Evolutionary conservation across 1,140 invertebrate genomes (phyloP), one percentile per base, ranked within the genome.

Genomic region (Sweltsa coloradensis): DNA sequence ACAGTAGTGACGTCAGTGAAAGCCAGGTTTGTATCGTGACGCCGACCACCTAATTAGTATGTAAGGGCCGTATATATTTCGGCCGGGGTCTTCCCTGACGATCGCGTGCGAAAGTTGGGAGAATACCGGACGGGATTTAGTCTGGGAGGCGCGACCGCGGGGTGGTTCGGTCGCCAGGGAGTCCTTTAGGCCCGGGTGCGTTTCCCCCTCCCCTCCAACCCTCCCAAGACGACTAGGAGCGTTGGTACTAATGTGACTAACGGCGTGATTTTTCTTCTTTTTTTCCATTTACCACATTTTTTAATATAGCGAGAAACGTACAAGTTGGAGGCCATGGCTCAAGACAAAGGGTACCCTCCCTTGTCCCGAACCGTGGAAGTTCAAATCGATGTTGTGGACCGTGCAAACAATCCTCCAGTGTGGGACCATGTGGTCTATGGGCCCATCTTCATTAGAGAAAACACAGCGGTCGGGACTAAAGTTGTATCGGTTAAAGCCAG

Each of bases 401-500:
- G 90, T 69, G 86, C 86, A 57, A 94, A 93, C 81, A 94, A 94
- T 78, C 89, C 90, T 67, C 90, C 90, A 68, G 83, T 94, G 66
- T 96, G 90, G 90, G 89, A 93, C 74, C 85, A 92, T 75, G 80
- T 81, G 64, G 81, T 89, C 67, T 96, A 95, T 78, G 89, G 89
- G 64, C 90, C 91, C 62, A 89, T 93, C 79, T 89, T 83, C 81
- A 87, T 93, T 74, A 88, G 89, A 80, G 91, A 96, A 79, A 93
- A 93, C 75, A 83, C 89, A 75, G 83, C 89, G 71, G 87, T 94
- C 67, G 91, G 90, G 70, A 85, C 87, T 73, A 92, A 86, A 81
- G 89, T 96, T 75, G 83, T 91, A 66, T 91, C 89, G 70, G 83
- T 93, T 72, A 94, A 93, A 87, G 90, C 90, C 80, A 92, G 89